These are phyloP conservation scores for Morone chrysops DNA, from an alignment of 2,113 vertebrate species.

Conservation along the genomic window DNA sequence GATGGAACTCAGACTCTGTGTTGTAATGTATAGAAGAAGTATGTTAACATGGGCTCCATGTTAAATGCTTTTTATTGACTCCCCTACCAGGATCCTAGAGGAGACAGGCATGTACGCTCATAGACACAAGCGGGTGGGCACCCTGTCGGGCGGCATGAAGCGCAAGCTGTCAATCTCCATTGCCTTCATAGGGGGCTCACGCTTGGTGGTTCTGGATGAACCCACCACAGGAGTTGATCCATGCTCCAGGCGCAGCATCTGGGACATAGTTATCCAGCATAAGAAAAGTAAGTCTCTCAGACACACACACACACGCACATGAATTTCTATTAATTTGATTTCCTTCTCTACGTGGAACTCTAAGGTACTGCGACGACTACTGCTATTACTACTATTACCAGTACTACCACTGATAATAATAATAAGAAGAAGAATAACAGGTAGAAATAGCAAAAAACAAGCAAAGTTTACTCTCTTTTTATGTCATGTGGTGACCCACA, in stretches of 20 bases:
- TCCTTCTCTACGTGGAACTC: not conserved
- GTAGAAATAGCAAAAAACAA: not conserved
- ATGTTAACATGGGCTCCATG: conserved; percentile 40
- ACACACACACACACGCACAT: conserved; percentile 8
- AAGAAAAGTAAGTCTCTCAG: conserved; percentile 88
- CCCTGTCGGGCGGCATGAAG: conserved; percentile 96
- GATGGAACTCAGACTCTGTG: conserved; percentile 30
- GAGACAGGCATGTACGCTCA: conserved; percentile 93
- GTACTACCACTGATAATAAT: not conserved
- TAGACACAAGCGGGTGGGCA: conserved; percentile 92
- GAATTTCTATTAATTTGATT: not conserved
- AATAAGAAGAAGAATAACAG: not conserved
- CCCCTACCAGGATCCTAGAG: conserved; percentile 88
- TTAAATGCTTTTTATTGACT: conserved; percentile 51
- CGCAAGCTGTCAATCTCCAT: conserved; percentile 98
- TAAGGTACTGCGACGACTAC: not conserved
- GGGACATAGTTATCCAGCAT: conserved; percentile 96
- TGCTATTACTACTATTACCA: not conserved
- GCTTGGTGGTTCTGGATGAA: conserved; percentile 95
- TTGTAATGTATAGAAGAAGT: conserved; percentile 41
- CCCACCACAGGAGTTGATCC: conserved; percentile 98
- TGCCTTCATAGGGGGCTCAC: conserved; percentile 96
- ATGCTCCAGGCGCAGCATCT: conserved; percentile 95
- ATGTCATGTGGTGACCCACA: not conserved
- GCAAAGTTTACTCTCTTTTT: not conserved